phyloP scores from a whole-genome alignment of 2,797 vertebrate species.

The Enteromius fasciolatus region DNA sequence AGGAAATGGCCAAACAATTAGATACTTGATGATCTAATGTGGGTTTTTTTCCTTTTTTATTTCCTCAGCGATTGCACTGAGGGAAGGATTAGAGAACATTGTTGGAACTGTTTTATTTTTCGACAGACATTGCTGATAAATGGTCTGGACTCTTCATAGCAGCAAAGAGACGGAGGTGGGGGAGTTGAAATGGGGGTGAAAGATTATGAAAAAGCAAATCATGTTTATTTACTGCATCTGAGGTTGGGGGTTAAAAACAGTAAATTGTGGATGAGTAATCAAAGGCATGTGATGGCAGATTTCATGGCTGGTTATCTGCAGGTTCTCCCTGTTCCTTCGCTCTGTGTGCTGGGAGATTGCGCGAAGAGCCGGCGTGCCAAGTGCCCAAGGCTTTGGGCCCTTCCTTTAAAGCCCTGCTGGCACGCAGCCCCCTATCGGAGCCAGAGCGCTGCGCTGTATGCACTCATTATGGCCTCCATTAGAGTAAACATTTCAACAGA shows the following conservation, averaged over 20 bases:
- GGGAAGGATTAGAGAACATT: constrained; percentile 54
- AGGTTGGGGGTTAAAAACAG: constrained; percentile 74
- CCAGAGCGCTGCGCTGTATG: constrained; percentile 73
- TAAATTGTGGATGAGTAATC: constrained; percentile 79
- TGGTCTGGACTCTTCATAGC: constrained; percentile 51
- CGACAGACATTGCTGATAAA: constrained; percentile 64
- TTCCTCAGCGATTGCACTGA: constrained; percentile 22
- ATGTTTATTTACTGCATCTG: constrained; percentile 73
- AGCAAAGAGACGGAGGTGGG: constrained; percentile 29
- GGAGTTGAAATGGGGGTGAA: constrained; percentile 37
- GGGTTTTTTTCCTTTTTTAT: constrained; percentile 49
- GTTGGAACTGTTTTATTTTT: constrained; percentile 57
- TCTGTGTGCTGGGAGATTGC: constrained; percentile 74
- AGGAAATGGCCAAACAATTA: constrained; percentile 61
- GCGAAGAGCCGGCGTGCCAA: constrained; percentile 73
- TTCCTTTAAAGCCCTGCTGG: constrained; percentile 77
- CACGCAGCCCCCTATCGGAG: constrained; percentile 76
- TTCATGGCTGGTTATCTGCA: constrained; percentile 79
- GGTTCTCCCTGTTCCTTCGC: constrained; percentile 71
- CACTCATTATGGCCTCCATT: constrained; percentile 83
- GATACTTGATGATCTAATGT: constrained; percentile 58
- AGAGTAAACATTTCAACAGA: constrained; percentile 82
- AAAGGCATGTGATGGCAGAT: constrained; percentile 79
- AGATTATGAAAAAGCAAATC: constrained; percentile 57
- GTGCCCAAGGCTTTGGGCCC: constrained; percentile 74